Conservation (phyloP, 2,113 vertebrate species). For the Mola mola region DNA sequence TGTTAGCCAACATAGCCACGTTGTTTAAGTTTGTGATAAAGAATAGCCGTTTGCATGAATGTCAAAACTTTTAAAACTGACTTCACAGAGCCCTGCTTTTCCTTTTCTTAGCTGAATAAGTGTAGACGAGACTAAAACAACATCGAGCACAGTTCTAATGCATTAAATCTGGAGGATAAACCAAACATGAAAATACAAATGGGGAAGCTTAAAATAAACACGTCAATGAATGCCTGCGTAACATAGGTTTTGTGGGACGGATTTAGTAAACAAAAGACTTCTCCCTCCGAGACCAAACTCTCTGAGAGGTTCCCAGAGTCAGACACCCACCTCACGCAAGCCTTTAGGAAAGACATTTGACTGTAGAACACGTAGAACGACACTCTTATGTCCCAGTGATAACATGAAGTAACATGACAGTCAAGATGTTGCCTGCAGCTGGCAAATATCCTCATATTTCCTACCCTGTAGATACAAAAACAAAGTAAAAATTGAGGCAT, state of each 20-base stretch:
- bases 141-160: slow-evolving; percentile 30
- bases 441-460: slow-evolving; percentile 33
- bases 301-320: slow-evolving; percentile 54
- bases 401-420: slow-evolving; percentile 61
- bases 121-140: slow-evolving; percentile 36
- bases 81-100: background rate
- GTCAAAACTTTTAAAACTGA: slow-evolving; percentile 32
- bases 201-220: slow-evolving; percentile 51
- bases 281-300: slow-evolving; percentile 61
- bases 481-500: too few relatives aligned
- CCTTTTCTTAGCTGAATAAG: slow-evolving; percentile 33
- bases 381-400: slow-evolving; percentile 16
- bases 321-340: slow-evolving; percentile 28
- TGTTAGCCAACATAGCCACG: slow-evolving; percentile 16
- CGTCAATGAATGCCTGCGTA: slow-evolving; percentile 55
- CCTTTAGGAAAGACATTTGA: slow-evolving; percentile 55
- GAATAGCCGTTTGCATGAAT: slow-evolving; percentile 32
- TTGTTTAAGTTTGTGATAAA: slow-evolving; percentile 39
- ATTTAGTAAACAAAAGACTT: slow-evolving; percentile 68
- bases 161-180: slow-evolving; percentile 25
- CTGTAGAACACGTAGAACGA: slow-evolving; percentile 34
- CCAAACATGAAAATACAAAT: slow-evolving; percentile 46
- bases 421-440: slow-evolving; percentile 47
- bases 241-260: slow-evolving; percentile 55
- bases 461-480: too few relatives aligned